Percentiles rank a stretch among this genome's conserved stretches.
Evolutionary conservation across 2,797 vertebrate species (phyloP).

Genomic region (Nasua narica): DNA sequence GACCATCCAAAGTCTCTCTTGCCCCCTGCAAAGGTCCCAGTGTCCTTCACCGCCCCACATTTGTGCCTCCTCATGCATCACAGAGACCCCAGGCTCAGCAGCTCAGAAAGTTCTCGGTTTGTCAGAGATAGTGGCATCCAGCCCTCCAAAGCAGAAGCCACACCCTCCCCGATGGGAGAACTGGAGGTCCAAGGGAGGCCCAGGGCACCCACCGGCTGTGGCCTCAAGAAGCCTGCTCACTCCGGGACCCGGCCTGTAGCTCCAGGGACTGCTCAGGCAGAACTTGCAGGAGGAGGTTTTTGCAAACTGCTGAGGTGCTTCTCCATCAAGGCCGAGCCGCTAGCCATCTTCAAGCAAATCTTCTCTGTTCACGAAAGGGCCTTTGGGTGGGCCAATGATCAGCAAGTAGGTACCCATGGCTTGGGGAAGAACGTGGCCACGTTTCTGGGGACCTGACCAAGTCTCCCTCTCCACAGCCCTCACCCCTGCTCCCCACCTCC

Average conservation of each 20-base stretch:
- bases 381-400: background rate
- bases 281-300: background rate
- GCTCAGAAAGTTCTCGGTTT: background rate
- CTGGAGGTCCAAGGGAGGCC: background rate
- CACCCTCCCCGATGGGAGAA: background rate
- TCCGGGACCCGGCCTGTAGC: background rate
- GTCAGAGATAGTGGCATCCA: background rate
- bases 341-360: background rate
- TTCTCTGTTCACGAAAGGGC: background rate
- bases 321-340: background rate
- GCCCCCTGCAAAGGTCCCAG: background rate
- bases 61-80: rapidly evolving
- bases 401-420: rapidly evolving
- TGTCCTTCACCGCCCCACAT: background rate
- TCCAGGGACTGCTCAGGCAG: too few species aligned
- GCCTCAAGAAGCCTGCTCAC: background rate
- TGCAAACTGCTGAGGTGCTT: background rate
- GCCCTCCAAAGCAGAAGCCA: background rate
- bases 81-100: background rate
- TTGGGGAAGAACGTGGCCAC: too few species aligned
- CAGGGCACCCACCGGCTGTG: background rate
- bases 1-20: background rate
- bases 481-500: background rate
- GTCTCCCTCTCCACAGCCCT: background rate
- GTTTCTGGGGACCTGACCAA: background rate